Percentiles rank a stretch among this genome's conserved stretches.
Conservation (phyloP, 2,113 vertebrate genomes). For the Stictonetta naevosa region DNA sequence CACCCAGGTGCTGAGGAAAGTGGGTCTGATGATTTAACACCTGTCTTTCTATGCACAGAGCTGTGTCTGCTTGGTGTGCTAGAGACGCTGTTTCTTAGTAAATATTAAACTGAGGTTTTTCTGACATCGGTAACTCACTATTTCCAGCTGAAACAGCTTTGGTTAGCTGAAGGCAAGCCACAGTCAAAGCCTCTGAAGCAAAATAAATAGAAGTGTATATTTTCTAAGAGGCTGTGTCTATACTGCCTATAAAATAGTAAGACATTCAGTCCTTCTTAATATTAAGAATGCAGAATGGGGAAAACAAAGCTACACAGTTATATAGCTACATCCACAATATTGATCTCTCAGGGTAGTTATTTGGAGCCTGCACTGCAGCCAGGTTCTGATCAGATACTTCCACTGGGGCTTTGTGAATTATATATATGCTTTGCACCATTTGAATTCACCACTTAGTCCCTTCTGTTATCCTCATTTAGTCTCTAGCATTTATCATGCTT, state of each 20-base stretch:
- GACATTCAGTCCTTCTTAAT: neutral
- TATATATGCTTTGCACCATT: neutral
- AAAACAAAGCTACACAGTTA: neutral
- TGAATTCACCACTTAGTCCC: neutral
- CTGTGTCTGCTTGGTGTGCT: neutral
- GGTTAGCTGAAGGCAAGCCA: neutral
- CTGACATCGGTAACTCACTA: neutral
- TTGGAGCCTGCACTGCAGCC: neutral
- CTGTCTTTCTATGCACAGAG: neutral
- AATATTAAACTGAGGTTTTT: neutral
- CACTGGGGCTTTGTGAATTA: neutral
- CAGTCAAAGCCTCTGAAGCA: neutral
- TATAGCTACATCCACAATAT: fast-evolving
- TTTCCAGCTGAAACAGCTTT: neutral
- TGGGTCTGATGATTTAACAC: fast-evolving
- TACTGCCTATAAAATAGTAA: neutral
- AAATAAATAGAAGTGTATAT: neutral
- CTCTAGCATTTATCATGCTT: neutral
- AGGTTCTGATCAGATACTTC: neutral
- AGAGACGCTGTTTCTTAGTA: neutral
- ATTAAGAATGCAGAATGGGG: neutral
- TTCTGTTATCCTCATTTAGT: neutral
- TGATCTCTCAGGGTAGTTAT: neutral
- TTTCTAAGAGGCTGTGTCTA: neutral
- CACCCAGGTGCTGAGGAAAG: neutral